These are phyloP conservation scores for Myopa testacea DNA, from an alignment of 2,888 invertebrate genomes.

Conservation along the genomic window DNA sequence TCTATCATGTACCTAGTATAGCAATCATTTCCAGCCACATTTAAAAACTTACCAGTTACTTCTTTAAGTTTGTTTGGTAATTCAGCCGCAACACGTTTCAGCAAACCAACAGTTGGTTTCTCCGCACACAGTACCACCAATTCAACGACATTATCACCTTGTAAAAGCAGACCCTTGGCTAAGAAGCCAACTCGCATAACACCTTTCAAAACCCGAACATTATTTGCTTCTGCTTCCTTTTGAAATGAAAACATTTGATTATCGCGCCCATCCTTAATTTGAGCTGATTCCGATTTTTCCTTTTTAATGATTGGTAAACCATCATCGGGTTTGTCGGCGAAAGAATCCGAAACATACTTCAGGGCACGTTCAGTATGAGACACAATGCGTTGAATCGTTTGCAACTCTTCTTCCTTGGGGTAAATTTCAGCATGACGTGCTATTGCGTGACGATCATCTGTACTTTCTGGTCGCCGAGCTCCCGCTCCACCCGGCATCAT, in stretches of 20 bases:
- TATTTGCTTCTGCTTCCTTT: slow-evolving; percentile 73
- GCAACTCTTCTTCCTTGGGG: slow-evolving; percentile 89
- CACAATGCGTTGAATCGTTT: slow-evolving; percentile 91
- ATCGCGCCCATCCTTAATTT: slow-evolving; percentile 79
- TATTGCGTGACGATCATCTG: slow-evolving; percentile 95
- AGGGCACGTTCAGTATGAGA: slow-evolving; percentile 93
- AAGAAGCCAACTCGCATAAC: slow-evolving; percentile 96
- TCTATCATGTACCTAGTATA: slow-evolving; percentile 30
- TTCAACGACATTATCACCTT: slow-evolving; percentile 90
- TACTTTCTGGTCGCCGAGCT: slow-evolving; percentile 85
- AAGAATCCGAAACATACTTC: slow-evolving; percentile 91
- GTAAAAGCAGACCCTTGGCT: slow-evolving; percentile 87
- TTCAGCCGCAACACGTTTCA: slow-evolving; percentile 87
- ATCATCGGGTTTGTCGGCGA: slow-evolving; percentile 73
- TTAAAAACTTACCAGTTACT: slow-evolving; percentile 74
- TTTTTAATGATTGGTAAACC: slow-evolving; percentile 55
- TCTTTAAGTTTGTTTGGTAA: slow-evolving; percentile 83
- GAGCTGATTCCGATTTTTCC: slow-evolving; percentile 68
- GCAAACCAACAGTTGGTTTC: slow-evolving; percentile 88
- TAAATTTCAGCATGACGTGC: slow-evolving; percentile 94
- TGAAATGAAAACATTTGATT: slow-evolving; percentile 83
- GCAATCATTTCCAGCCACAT: neutral
- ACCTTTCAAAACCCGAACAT: slow-evolving; percentile 86
- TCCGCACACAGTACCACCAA: slow-evolving; percentile 95
- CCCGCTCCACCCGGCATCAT: slow-evolving; percentile 71